phyloP scores from a whole-genome alignment of 2,888 invertebrate species.

The Maniola hyperantus region DNA sequence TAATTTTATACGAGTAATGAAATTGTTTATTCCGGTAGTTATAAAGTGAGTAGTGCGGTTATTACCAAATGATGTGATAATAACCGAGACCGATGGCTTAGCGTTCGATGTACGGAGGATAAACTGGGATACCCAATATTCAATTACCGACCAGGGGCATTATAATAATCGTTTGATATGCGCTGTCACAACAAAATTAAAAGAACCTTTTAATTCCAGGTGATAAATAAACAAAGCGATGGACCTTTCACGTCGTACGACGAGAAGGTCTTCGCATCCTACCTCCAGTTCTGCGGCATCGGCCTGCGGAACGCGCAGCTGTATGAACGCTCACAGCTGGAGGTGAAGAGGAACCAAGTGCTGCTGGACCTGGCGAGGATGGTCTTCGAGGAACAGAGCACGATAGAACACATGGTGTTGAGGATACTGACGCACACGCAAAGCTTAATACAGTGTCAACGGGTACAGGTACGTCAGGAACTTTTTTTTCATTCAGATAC shows the following conservation, averaged over 20 bases:
- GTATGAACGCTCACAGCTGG: constrained; percentile 96
- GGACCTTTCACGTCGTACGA: constrained; percentile 92
- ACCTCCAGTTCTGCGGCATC: constrained; percentile 98
- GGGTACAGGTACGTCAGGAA: constrained; percentile 89
- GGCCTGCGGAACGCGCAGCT: constrained; percentile 97
- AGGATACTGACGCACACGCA: constrained; percentile 97
- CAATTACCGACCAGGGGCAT: too few species aligned
- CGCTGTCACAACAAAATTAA: background rate
- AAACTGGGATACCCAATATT: too few species aligned
- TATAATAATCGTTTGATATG: too few species aligned
- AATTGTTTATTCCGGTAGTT: too few species aligned
- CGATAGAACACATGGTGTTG: constrained; percentile 96
- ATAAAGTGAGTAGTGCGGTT: too few species aligned
- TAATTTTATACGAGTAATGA: too few species aligned
- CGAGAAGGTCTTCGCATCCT: constrained; percentile 95
- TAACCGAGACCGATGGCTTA: too few species aligned
- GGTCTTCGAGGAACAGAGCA: constrained; percentile 98
- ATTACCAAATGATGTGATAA: too few species aligned
- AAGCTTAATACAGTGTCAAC: constrained; percentile 95
- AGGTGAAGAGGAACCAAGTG: constrained; percentile 97
- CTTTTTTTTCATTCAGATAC: background rate
- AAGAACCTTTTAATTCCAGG: constrained; percentile 69
- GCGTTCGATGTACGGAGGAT: too few species aligned
- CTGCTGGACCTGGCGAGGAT: constrained; percentile 96
- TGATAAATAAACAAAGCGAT: constrained; percentile 94